Base-by-base conservation (phyloP, 2,113 vertebrate genomes). In the Delphinus delphis region DNA sequence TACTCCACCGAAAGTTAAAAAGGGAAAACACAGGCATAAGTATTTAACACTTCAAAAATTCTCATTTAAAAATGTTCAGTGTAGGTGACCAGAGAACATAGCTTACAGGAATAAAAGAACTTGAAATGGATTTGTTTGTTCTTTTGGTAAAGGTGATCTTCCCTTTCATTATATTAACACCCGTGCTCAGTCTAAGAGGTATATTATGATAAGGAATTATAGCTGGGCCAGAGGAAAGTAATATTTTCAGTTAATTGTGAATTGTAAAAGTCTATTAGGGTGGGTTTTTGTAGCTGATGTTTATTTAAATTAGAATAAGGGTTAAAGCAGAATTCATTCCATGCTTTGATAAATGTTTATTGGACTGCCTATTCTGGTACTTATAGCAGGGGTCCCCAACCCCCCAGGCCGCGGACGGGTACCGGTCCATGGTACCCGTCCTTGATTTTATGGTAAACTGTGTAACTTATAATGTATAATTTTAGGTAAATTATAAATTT, bases 51-150 rank as follows among this genome's bases (percentile, higher is more conserved):
- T 76, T 92, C 58, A 68, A n/a, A 81, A 86, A 60, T 28, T 93
- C 77, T 70, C 82, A 67, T 90, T 98, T 92, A 60, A 96, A 71
- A 94, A 80, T 73, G 41, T 84, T 97, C 9, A 86, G 50, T 1
- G 25, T 12, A 55, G 47, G 26, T 77, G 76, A 84, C 71, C 87
- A 67, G 98, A 97, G 58, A 95, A 90, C 77, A 13, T 2, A 88
- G 71, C 21, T 89, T 84, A 6, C 60, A 25, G 65, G n/a, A 60
- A 95, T 73, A 25, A 79, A 93, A 85, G 62, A 86, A 47, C 73
- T 74, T 68, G 68, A 92, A 83, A 74, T 36, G 15, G 82, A 36
- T 36, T 63, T 12, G 18, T 71, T 38, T 80, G 17, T 67, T 81
- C 58, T 74, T 53, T 21, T 10, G 33, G 14, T 12, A 73, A 74